Evolutionary conservation across 2,797 vertebrate species (phyloP).

Genomic region (Enteromius thamalakanensis): DNA sequence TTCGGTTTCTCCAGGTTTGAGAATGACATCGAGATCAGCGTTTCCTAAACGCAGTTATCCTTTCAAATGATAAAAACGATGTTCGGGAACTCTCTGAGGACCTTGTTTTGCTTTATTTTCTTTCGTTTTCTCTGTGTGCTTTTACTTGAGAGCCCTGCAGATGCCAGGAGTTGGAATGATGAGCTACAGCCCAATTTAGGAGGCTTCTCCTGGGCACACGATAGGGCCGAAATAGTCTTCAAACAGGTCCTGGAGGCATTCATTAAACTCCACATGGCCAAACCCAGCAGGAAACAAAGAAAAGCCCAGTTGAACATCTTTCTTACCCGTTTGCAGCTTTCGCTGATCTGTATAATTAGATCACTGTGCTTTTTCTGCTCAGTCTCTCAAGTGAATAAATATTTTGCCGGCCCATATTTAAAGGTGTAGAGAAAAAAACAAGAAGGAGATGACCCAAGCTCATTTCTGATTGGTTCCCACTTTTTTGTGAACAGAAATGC

Average conservation of each 20-base stretch:
- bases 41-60: conserved; percentile 8
- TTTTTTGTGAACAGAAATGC: no score
- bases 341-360: conserved; percentile 13
- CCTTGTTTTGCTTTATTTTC: conserved; percentile 3
- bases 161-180: conserved; percentile 16
- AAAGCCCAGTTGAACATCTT: conserved; percentile 23
- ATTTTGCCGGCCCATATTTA: conserved; percentile 24
- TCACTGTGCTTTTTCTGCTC: not conserved
- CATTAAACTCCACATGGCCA: conserved; percentile 47
- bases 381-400: conserved; percentile 22
- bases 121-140: not conserved
- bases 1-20: not conserved
- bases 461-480: no score
- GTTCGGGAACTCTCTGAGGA: conserved; percentile 20
- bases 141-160: conserved; percentile 17
- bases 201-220: conserved; percentile 34
- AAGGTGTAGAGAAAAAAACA: conserved; percentile 20
- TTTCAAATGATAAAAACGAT: conserved; percentile 18
- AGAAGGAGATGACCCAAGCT: conserved; percentile 19
- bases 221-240: conserved; percentile 23
- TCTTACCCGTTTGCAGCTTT: not conserved
- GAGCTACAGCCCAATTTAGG: conserved; percentile 47
- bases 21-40: not conserved
- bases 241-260: conserved; percentile 47
- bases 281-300: conserved; percentile 19